A percentile compares a stretch with the other conserved stretches of the same genome.
Evolutionary conservation across 2,888 invertebrate species (phyloP).

Genomic region (Nephrotoma appendiculata): DNA sequence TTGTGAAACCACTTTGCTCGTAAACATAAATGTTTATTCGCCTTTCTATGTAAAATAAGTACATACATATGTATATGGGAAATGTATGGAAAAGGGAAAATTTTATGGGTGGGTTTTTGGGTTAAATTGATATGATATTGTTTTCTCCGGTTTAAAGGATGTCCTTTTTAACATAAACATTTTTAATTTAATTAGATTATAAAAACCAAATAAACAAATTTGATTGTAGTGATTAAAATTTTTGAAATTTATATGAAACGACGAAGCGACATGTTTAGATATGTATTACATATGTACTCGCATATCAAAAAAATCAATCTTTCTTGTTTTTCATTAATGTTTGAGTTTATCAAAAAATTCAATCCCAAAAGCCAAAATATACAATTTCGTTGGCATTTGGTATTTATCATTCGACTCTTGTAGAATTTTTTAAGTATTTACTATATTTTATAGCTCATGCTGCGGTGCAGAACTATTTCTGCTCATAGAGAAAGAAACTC

Average conservation of each 20-base stretch:
- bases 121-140: not conserved
- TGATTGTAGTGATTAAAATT: too few species aligned
- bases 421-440: not conserved
- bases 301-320: too few species aligned
- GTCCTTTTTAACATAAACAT: not conserved
- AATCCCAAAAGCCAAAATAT: too few species aligned
- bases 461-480: not conserved
- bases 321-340: too few species aligned
- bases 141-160: not conserved
- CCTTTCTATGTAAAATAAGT: not conserved
- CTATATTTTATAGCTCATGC: not conserved
- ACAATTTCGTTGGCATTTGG: not conserved
- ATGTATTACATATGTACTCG: too few species aligned
- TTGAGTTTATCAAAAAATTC: not conserved
- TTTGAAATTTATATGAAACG: too few species aligned
- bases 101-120: not conserved
- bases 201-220: too few species aligned
- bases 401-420: not conserved
- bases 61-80: not conserved
- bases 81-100: not conserved
- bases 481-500: not conserved
- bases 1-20: not conserved
- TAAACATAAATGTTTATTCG: not conserved
- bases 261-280: too few species aligned
- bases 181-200: too few species aligned